Evolutionary conservation across 2,888 invertebrate genomes (phyloP), one percentile per base, ranked within the genome.

Genomic region (Leptopilina myrica): DNA sequence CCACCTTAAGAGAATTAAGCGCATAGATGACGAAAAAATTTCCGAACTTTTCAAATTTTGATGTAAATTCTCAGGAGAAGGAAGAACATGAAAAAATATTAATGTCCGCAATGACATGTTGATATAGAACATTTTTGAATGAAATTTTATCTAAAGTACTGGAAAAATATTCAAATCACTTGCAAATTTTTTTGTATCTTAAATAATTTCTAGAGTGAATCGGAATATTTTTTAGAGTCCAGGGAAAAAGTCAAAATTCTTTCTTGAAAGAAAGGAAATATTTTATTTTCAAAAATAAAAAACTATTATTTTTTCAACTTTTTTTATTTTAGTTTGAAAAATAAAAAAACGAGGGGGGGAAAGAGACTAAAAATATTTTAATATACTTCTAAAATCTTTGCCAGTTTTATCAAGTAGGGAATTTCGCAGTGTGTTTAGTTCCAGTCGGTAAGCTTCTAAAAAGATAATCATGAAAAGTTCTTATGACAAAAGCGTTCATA

Each of bases 1-100:
- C 59, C 59, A 67, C 67, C 75, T 64, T 80, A 65, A 66, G 26
- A 69, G 64, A 69, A 75, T 78, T 75, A 75, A 46, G 15, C 56
- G 53, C 59, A 7, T 20, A 33, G 62, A 40, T 33, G 9, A 43
- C 64, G n/a, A n/a, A n/a, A 65, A 76, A 81, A 79, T 59, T 79
- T 79, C 46, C 3, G 7, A 62, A 66, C 59, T 73, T 43, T 76
- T 26, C 14, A 62, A 43, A 76, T 15, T 20, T 20, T 62, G 33
- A 12, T 15, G 33, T 33, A 46, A 20, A 67, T 46, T 46, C 9
- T 7, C 15, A 46, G 46, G 46, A 67, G 67, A n/a, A 67, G 15
- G 12, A 26, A 69, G 46, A 33, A 33, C 4, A 33, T 33, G 59
- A 15, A 53, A 65, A 64, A 59, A 73, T 12, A 46, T 46, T 33